These are phyloP conservation scores for Theristicus caerulescens DNA, from an alignment of 2,113 vertebrate species.

Conservation along the genomic window DNA sequence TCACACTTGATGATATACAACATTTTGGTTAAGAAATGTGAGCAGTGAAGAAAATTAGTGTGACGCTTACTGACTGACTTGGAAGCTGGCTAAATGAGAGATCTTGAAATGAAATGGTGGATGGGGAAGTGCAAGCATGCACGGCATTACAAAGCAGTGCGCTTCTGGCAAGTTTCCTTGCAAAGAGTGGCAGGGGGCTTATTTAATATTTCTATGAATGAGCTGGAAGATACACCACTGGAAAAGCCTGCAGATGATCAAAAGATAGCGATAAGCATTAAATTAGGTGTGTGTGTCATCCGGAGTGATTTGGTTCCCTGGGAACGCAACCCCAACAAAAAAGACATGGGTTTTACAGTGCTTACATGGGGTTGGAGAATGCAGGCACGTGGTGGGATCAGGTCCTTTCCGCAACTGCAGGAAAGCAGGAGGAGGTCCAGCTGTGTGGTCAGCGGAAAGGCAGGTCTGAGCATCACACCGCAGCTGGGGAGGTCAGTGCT, in stretches of 20 bases:
- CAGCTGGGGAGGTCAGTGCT: neutral
- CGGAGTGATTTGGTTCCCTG: neutral
- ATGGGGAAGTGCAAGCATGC: neutral
- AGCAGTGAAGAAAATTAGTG: neutral
- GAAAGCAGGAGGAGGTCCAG: neutral
- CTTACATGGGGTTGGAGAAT: neutral
- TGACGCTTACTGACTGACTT: neutral
- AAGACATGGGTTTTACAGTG: neutral
- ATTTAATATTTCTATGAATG: neutral
- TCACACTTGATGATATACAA: neutral
- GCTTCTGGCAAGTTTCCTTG: neutral
- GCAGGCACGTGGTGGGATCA: fast-evolving
- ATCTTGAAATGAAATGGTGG: neutral
- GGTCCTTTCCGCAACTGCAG: neutral
- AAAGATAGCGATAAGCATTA: neutral
- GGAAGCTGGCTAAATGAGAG: neutral
- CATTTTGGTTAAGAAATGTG: neutral
- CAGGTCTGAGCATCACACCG: fast-evolving
- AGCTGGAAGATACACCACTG: neutral
- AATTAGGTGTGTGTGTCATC: neutral
- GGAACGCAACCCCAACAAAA: neutral
- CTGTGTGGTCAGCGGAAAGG: neutral
- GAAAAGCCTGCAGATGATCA: neutral
- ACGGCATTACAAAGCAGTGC: neutral
- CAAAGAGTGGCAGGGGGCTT: neutral